Evolutionary conservation across 1,140 invertebrate genomes (phyloP).

Genomic region (Onthophagus taurus): DNA sequence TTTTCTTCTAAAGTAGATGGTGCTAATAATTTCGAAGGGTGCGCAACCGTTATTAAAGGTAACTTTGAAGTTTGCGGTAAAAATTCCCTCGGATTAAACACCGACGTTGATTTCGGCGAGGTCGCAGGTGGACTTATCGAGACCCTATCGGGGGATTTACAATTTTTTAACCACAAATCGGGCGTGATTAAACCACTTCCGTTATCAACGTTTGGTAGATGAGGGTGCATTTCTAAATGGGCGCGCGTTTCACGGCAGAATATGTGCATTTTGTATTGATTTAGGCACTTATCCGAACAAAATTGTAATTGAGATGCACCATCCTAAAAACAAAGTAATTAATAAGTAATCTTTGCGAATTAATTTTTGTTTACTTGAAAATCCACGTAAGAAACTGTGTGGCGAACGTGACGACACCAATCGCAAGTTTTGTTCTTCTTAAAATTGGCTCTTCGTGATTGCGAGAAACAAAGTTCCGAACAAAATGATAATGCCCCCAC

Average conservation of each 20-base stretch:
- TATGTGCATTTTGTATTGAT: conserved; percentile 94
- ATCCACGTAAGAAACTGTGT: conserved; percentile 87
- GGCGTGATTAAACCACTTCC: conserved; percentile 64
- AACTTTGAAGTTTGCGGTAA: conserved; percentile 31
- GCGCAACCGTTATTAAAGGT: conserved; percentile 49
- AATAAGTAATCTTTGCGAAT: not conserved
- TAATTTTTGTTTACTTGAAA: conserved; percentile 48
- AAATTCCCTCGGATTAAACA: no score
- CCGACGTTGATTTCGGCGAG: conserved; percentile 26
- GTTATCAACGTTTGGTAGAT: conserved; percentile 42
- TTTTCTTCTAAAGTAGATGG: conserved; percentile 31
- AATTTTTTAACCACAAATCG: conserved; percentile 75
- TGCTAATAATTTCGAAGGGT: conserved; percentile 42
- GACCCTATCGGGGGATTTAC: conserved; percentile 53
- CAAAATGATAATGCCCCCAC: conserved; percentile 58
- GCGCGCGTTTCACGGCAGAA: conserved; percentile 86
- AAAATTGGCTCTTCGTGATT: conserved; percentile 76
- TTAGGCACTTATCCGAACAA: conserved; percentile 83
- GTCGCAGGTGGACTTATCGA: conserved; percentile 37
- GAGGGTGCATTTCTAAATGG: conserved; percentile 74
- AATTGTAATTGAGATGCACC: conserved; percentile 71
- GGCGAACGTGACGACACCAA: conserved; percentile 83
- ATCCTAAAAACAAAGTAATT: conserved; percentile 44
- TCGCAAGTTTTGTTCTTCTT: conserved; percentile 88
- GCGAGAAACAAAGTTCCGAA: conserved; percentile 81